phyloP scores from a whole-genome alignment of 2,888 invertebrate species.

The Trissonchulus sp. region DNA sequence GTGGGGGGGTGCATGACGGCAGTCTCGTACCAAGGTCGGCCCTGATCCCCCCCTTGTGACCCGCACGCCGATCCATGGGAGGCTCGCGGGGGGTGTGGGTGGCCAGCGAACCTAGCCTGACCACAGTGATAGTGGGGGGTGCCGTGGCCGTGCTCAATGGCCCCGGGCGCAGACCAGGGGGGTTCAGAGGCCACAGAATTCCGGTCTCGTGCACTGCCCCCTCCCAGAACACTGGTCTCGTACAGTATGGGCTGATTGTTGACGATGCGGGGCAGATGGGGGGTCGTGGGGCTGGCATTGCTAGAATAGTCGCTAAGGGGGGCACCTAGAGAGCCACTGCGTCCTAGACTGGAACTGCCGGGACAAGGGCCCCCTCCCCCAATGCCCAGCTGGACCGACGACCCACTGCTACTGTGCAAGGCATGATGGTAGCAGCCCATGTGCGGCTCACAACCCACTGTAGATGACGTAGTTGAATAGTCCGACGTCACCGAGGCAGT shows the following conservation, averaged over 20 bases:
- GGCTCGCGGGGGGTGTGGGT: conserved; percentile 21
- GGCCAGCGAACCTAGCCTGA: conserved; percentile 10
- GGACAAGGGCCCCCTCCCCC: neutral
- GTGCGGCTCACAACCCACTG: neutral
- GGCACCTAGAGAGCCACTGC: neutral
- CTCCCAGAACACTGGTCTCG: neutral
- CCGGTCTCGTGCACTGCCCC: neutral
- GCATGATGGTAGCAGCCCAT: neutral
- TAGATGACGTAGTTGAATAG: conserved; percentile 42
- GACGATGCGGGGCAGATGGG: neutral
- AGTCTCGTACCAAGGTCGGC: neutral
- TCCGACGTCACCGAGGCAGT: conserved; percentile 42
- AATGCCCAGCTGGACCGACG: neutral
- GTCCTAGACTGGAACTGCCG: neutral
- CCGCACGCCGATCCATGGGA: conserved; percentile 36
- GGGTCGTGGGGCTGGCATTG: neutral
- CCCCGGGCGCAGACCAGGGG: too few relatives aligned
- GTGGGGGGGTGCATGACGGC: neutral
- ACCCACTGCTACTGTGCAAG: conserved; percentile 5
- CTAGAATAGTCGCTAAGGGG: neutral
- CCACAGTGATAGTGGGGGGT: conserved; percentile 14
- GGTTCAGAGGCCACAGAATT: conserved; percentile 4
- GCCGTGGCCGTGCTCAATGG: conserved; percentile 6
- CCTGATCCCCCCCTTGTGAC: conserved; percentile 26
- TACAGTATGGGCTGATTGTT: too few relatives aligned